These are phyloP conservation scores for Menidia beryllina DNA, from an alignment of 2,113 vertebrate genomes.

Conservation along the genomic window DNA sequence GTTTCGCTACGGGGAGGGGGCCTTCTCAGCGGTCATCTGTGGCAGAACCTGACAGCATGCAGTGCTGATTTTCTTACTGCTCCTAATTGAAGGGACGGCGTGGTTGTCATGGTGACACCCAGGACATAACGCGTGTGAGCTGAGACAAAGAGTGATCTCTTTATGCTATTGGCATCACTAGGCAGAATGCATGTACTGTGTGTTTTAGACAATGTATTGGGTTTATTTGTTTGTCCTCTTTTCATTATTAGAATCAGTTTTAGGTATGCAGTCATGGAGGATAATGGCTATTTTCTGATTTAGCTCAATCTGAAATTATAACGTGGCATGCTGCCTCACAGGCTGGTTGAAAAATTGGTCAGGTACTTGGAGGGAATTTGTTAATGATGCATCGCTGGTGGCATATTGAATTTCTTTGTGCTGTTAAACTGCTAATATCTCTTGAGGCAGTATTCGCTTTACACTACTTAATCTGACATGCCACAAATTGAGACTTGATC, in stretches of 20 bases:
- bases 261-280: neutral
- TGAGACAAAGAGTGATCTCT: conserved; percentile 62
- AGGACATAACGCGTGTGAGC: conserved; percentile 77
- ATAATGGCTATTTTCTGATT: neutral
- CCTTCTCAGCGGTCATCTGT: conserved; percentile 17
- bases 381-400: conserved; percentile 42
- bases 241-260: no score
- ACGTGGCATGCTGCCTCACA: neutral
- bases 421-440: conserved; percentile 56
- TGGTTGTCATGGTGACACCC: conserved; percentile 80
- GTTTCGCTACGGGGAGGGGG: conserved; percentile 1
- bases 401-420: conserved; percentile 50
- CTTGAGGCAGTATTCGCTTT: conserved; percentile 45
- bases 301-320: neutral
- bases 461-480: conserved; percentile 59
- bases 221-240: neutral
- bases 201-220: conserved; percentile 4
- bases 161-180: conserved; percentile 52
- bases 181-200: conserved; percentile 26
- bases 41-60: conserved; percentile 42
- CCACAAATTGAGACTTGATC: conserved; percentile 66
- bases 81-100: conserved; percentile 72
- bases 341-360: conserved; percentile 18
- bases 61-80: conserved; percentile 66
- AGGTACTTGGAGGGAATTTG: conserved; percentile 34